Evolutionary conservation across 2,113 vertebrate genomes (phyloP).

Genomic region (Erinaceus europaeus): DNA sequence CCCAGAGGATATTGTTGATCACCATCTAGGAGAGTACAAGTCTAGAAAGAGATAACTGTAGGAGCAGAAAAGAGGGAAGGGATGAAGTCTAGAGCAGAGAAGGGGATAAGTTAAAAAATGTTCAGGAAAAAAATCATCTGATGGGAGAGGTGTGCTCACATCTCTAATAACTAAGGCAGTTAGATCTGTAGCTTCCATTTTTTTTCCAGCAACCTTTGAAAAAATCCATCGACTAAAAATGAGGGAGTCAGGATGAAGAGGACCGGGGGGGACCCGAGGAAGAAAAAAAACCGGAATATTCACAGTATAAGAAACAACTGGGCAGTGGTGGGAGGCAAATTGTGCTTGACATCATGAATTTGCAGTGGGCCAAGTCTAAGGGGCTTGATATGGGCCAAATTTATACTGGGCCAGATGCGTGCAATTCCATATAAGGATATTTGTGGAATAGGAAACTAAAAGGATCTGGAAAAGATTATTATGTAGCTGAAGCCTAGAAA

Average conservation of each 20-base stretch:
- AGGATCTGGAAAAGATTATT: slow-evolving; percentile 48
- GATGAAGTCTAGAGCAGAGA: background rate
- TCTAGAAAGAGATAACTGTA: background rate
- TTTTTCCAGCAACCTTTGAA: background rate
- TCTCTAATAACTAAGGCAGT: background rate
- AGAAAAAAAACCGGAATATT: slow-evolving; percentile 25
- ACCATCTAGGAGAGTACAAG: background rate
- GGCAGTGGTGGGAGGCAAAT: background rate
- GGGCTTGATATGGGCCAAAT: slow-evolving; percentile 21
- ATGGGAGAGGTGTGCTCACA: background rate
- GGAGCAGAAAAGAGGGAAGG: background rate
- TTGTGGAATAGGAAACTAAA: slow-evolving; percentile 32
- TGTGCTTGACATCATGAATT: background rate
- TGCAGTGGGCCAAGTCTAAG: slow-evolving; percentile 16
- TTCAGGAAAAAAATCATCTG: background rate
- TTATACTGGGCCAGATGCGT: slow-evolving; percentile 12
- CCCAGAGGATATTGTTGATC: background rate
- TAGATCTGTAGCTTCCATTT: background rate
- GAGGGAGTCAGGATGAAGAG: background rate
- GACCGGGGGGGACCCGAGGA: background rate
- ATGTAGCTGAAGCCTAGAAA: slow-evolving; percentile 38
- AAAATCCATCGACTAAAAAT: slow-evolving; percentile 24
- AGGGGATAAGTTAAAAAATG: background rate
- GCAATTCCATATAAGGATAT: slow-evolving; percentile 23
- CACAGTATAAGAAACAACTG: background rate